Conservation (phyloP, 2,888 invertebrate species). For the Apamea anceps region DNA sequence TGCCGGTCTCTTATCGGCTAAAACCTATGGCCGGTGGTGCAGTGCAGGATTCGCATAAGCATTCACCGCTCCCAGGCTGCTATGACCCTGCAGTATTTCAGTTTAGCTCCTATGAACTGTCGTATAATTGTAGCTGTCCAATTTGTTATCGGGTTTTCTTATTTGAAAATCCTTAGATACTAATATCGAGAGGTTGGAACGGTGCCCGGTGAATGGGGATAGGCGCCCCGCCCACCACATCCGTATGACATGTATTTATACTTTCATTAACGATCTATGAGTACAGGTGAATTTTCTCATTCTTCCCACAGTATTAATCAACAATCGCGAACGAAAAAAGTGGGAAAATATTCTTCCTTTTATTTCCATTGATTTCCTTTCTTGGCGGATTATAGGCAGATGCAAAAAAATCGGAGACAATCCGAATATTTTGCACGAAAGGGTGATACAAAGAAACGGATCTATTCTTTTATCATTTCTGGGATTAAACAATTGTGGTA, state of each 20-base stretch:
- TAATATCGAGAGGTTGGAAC: conserved; percentile 14
- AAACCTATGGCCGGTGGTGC: too few species aligned
- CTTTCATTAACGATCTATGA: conserved; percentile 14
- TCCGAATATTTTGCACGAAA: conserved; percentile 16
- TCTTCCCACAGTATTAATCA: conserved; percentile 18
- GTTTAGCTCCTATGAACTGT: not conserved
- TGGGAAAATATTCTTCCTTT: conserved; percentile 25
- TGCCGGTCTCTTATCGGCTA: too few species aligned
- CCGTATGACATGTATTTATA: conserved; percentile 21
- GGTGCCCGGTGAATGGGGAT: not conserved
- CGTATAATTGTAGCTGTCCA: not conserved
- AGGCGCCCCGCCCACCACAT: conserved; percentile 1
- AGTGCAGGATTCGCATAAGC: too few species aligned
- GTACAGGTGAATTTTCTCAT: conserved; percentile 15
- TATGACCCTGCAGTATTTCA: not conserved
- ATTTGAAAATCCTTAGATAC: not conserved
- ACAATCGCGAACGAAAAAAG: conserved; percentile 3
- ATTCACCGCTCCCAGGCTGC: too few species aligned
- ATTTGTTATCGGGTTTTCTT: not conserved
- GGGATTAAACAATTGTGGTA: conserved; percentile 5
- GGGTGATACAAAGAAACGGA: conserved; percentile 13
- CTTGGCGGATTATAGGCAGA: not conserved
- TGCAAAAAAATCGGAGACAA: conserved; percentile 18
- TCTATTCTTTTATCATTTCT: conserved; percentile 7
- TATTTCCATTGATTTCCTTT: conserved; percentile 29